Evolutionary conservation across 2,797 vertebrate genomes (phyloP).

Genomic region (Fistularia commersonii): DNA sequence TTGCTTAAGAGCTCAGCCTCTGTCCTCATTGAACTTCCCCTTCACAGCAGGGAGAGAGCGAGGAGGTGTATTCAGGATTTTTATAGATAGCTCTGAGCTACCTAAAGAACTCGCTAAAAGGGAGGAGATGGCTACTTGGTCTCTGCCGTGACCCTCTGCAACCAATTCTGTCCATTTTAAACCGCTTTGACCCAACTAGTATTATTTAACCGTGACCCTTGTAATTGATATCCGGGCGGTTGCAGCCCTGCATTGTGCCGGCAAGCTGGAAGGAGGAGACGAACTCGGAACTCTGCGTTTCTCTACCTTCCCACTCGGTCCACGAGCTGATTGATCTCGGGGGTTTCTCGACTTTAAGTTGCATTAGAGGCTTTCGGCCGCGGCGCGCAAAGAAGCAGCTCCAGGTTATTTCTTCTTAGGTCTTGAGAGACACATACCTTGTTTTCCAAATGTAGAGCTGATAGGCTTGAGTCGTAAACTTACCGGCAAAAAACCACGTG

Average conservation of each 20-base stretch:
- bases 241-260: constrained; percentile 54
- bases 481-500: too few relatives aligned
- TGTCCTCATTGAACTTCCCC: too few relatives aligned
- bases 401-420: too few relatives aligned
- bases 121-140: constrained; percentile 45
- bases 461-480: too few relatives aligned
- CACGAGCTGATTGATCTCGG: constrained; percentile 41
- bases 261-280: constrained; percentile 3
- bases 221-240: constrained; percentile 51
- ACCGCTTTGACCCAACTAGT: constrained; percentile 49
- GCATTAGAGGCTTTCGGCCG: constrained; percentile 10
- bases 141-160: constrained; percentile 23
- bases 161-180: constrained; percentile 41
- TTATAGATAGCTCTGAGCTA: constrained; percentile 23
- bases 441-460: too few relatives aligned
- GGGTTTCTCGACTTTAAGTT: constrained; percentile 21
- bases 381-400: too few relatives aligned
- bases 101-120: constrained; percentile 35
- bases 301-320: constrained; percentile 9
- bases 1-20: too few relatives aligned
- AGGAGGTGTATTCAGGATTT: too few relatives aligned
- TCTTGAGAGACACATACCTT: too few relatives aligned
- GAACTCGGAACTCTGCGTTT: too few relatives aligned
- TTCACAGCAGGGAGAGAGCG: too few relatives aligned
- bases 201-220: constrained; percentile 55